phyloP scores from a whole-genome alignment of 1,140 invertebrate genomes.

The Cherax destructor region DNA sequence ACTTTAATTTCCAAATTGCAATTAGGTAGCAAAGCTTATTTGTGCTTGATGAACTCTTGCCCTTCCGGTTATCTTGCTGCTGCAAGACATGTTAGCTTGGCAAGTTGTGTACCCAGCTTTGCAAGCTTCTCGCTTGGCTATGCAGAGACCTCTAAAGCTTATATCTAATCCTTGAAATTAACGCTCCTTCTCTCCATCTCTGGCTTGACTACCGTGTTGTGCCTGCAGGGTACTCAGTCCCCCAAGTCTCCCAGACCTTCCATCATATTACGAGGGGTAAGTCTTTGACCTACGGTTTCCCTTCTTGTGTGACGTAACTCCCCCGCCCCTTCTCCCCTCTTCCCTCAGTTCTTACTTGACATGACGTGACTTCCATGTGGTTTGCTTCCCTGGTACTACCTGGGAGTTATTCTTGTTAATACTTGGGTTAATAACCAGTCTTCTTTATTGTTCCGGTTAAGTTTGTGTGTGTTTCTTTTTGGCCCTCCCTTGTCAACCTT shows the following conservation, averaged over 20 bases:
- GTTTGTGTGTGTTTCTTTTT: not conserved
- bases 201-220: not conserved
- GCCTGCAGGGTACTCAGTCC: constrained; percentile 28
- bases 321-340: too few relatives aligned
- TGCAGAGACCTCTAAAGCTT: not conserved
- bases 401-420: too few relatives aligned
- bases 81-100: not conserved
- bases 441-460: not conserved
- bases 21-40: too few relatives aligned
- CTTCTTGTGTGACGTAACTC: not conserved
- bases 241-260: constrained; percentile 43
- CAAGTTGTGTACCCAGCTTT: not conserved
- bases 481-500: not conserved
- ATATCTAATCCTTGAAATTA: not conserved
- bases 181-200: not conserved
- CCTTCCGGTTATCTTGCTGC: not conserved
- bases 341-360: too few relatives aligned
- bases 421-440: too few relatives aligned
- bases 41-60: not conserved
- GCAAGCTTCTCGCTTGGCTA: not conserved
- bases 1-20: too few relatives aligned
- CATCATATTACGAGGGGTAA: constrained; percentile 28
- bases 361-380: too few relatives aligned
- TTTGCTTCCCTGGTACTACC: too few relatives aligned
- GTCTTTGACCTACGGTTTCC: not conserved